These are phyloP conservation scores for Bubo blakistoni DNA, from an alignment of 2,113 vertebrate genomes.

Conservation along the genomic window DNA sequence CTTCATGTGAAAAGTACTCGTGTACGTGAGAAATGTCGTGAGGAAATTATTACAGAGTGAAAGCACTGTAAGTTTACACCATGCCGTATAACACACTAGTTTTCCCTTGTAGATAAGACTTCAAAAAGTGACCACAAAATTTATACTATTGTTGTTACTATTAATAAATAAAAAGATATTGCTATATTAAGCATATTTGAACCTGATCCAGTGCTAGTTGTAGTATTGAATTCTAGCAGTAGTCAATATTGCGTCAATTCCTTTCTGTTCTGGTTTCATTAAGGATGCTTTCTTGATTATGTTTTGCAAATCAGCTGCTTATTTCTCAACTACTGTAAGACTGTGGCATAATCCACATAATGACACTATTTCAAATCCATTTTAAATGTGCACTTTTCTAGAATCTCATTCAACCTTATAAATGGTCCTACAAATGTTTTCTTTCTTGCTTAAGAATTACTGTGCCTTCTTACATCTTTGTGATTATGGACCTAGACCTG, in stretches of 20 bases:
- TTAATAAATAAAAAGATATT: neutral
- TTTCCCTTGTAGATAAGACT: neutral
- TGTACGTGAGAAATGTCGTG: neutral
- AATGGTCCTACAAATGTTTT: accelerated
- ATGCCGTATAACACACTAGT: neutral
- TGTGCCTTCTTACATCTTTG: neutral
- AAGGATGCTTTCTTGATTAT: neutral
- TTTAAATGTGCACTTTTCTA: neutral
- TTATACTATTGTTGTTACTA: neutral
- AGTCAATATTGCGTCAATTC: neutral
- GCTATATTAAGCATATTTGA: neutral
- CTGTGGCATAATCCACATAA: neutral
- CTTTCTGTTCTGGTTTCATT: neutral
- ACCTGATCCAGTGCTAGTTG: neutral
- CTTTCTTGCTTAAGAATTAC: neutral
- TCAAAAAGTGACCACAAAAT: neutral
- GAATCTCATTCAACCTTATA: neutral
- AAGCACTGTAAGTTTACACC: neutral
- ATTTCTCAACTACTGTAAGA: neutral
- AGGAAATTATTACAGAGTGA: neutral
- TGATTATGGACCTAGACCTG: neutral
- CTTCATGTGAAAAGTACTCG: neutral
- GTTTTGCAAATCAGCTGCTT: neutral
- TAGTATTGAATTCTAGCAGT: neutral
- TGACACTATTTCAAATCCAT: neutral